Percentiles rank a stretch among this genome's conserved stretches.
phyloP scores from a whole-genome alignment of 2,113 vertebrate species.

The Tichodroma muraria region DNA sequence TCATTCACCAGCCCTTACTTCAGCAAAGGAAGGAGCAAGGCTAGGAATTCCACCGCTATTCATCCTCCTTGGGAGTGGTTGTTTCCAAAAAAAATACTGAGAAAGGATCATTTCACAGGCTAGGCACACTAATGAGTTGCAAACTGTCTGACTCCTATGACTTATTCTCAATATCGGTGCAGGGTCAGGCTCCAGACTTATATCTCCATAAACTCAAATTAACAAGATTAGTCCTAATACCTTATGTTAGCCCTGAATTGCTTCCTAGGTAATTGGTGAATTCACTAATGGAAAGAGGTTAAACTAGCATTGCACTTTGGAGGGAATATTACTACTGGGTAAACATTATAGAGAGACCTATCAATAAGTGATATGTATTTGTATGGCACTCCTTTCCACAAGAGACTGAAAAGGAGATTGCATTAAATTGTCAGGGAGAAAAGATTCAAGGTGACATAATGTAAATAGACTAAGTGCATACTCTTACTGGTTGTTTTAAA shows the following conservation, averaged over 20 bases:
- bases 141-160: neutral
- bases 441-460: slow-evolving; percentile 21
- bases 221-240: neutral
- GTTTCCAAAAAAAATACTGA: neutral
- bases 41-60: neutral
- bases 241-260: neutral
- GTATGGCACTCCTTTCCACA: neutral
- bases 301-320: neutral
- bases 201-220: neutral
- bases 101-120: neutral
- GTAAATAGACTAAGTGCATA: neutral
- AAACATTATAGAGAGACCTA: slow-evolving; percentile 9
- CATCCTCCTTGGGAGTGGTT: neutral
- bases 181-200: neutral
- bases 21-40: neutral
- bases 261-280: neutral
- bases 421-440: slow-evolving; percentile 24
- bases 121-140: neutral
- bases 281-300: neutral
- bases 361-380: neutral
- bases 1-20: neutral
- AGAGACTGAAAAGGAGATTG: slow-evolving; percentile 19
- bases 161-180: neutral
- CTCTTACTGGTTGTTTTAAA: neutral
- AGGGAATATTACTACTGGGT: neutral